phyloP scores from a whole-genome alignment of 2,113 vertebrate genomes.

The Malaclemys terrapin region DNA sequence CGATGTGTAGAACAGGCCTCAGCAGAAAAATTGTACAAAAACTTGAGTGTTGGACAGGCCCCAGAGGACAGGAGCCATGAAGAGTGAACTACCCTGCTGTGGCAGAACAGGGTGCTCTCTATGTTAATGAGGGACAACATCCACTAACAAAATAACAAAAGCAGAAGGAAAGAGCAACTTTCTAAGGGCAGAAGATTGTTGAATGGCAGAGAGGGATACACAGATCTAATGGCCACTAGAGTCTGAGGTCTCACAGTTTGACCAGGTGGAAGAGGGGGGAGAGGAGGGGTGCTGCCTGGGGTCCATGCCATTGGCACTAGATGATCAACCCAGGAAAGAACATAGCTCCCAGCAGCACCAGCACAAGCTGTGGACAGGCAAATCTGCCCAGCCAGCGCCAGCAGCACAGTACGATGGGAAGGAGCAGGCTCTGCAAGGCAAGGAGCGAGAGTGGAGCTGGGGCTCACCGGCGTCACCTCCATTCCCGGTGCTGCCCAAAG shows the following conservation, averaged over 20 bases:
- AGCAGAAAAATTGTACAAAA: background rate
- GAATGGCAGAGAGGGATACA: background rate
- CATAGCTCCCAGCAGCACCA: no score
- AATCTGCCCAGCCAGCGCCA: no score
- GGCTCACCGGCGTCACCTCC: no score
- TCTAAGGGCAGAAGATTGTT: background rate
- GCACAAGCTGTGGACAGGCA: no score
- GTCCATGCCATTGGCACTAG: no score
- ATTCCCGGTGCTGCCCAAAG: no score
- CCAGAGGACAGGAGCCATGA: background rate
- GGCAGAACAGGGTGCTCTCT: background rate
- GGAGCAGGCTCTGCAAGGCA: no score
- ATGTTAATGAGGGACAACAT: background rate
- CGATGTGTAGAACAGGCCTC: background rate
- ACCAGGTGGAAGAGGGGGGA: background rate
- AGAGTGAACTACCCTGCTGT: background rate
- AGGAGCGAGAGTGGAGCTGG: no score
- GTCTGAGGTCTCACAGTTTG: background rate
- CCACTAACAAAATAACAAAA: background rate
- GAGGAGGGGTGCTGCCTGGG: background rate
- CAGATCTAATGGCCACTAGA: no score
- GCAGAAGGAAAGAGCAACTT: background rate
- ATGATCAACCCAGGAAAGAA: no score
- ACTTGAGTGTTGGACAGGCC: rapidly evolving
- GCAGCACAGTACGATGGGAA: no score